Evolutionary conservation across 37 sponge, comb jelly and placozoan species (phyloP), one percentile per base, ranked within the genome.

Genomic region (Halichondria panicea): DNA sequence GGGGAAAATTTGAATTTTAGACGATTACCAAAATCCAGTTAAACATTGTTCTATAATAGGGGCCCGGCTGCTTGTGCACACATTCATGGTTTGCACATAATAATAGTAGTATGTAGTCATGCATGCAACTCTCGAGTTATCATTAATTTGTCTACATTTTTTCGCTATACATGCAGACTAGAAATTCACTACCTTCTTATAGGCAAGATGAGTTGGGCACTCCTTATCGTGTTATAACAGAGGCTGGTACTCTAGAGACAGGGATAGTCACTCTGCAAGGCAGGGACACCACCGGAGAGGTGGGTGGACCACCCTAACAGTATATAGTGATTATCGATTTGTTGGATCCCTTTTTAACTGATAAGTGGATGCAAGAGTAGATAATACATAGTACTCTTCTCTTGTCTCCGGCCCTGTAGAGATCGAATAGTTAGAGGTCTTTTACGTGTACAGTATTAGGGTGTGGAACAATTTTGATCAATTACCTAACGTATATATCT

Each of bases 131-230:
- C 21, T 37, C 39, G 39, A 9, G 39, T 40, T 9, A 4, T 33
- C 4, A 15, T 65, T 7, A 7, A 27, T 21, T 21, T 36, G 35
- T 18, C 40, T 36, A 21, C 21, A 24, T 43, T 43, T 3, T 41
- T 43, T 42, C 3, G 3, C 33, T 70, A 34, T 28, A 27, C 9
- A 33, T 50, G 1, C 28, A n/a, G n/a, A 6, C 53, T 53, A n/a
- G n/a, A 1, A 34, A 2, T 37, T 8, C 36, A 33, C 63, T 13
- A 22, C 24, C 45, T 33, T 43, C 18, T 22, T 63, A 0, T 58
- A 88, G 89, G 31, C 78, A 88, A 50, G 84, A 88, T 72, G 83
- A 82, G 52, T 77, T 82, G 9, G 89, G 89, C 11, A 88, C 89
- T 7, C 89, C 89, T 27, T 82, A 76, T 22, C 68, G 79, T 57